Evolutionary conservation across 92 coral and sea anemone genomes (phyloP).

Genomic region (Palythoa caribaeorum): DNA sequence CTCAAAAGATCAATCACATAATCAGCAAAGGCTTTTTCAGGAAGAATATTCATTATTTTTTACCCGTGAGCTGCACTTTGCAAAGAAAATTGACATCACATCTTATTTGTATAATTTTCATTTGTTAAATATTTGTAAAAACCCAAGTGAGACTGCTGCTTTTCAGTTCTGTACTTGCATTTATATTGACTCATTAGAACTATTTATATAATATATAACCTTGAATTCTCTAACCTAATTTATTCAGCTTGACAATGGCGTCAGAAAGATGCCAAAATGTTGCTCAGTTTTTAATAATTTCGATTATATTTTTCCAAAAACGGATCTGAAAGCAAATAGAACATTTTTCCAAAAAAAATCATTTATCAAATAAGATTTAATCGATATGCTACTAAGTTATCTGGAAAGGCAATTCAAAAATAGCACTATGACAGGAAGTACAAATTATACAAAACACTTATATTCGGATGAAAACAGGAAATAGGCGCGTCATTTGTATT

Average conservation of each 20-base stretch:
- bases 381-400: too few relatives aligned
- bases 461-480: too few relatives aligned
- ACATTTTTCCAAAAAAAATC: too few relatives aligned
- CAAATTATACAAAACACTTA: too few relatives aligned
- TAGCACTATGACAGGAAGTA: neutral
- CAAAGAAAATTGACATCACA: neutral
- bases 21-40: neutral
- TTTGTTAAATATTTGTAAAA: slow-evolving; percentile 27
- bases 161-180: neutral
- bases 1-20: neutral
- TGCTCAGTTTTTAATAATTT: too few relatives aligned
- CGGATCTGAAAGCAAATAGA: neutral
- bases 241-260: too few relatives aligned
- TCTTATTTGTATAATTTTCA: neutral
- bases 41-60: neutral
- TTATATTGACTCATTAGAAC: too few relatives aligned
- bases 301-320: neutral
- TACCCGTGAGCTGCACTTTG: neutral
- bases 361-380: too few relatives aligned
- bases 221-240: too few relatives aligned
- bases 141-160: neutral
- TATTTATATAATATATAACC: too few relatives aligned
- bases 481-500: too few relatives aligned
- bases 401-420: neutral
- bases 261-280: too few relatives aligned